A percentile compares a stretch with the other conserved stretches of the same genome.
phyloP scores from a whole-genome alignment of 2,113 vertebrate genomes.

The Oryctolagus cuniculus region DNA sequence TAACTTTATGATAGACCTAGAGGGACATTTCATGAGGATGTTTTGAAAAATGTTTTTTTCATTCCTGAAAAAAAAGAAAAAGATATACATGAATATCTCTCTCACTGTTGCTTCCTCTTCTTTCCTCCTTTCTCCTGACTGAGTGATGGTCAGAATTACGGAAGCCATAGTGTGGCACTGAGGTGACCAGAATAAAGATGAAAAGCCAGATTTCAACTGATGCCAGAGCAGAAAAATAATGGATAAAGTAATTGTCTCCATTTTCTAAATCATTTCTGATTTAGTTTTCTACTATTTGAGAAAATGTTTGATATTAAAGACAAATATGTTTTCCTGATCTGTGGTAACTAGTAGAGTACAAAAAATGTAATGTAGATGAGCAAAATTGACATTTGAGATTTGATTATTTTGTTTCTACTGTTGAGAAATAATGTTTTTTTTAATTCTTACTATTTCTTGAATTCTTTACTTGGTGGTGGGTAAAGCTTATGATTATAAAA shows the following conservation, averaged over 20 bases:
- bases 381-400: too few species aligned
- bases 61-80: not conserved
- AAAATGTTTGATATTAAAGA: not conserved
- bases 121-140: not conserved
- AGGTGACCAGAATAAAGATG: not conserved
- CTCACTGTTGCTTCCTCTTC: not conserved
- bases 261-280: not conserved
- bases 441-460: too few species aligned
- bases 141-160: not conserved
- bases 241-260: not conserved
- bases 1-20: not conserved
- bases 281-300: not conserved
- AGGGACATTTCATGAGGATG: not conserved
- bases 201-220: not conserved
- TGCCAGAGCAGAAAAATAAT: not conserved
- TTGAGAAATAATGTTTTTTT: too few species aligned
- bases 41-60: not conserved
- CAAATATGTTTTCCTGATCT: too few species aligned
- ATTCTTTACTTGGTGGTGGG: too few species aligned
- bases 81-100: not conserved
- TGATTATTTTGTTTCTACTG: too few species aligned
- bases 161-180: not conserved
- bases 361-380: too few species aligned
- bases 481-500: too few species aligned
- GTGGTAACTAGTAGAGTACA: too few species aligned